These are phyloP conservation scores for Scolanthus callimorphus DNA, from an alignment of 92 coral and sea anemone genomes.

Conservation along the genomic window DNA sequence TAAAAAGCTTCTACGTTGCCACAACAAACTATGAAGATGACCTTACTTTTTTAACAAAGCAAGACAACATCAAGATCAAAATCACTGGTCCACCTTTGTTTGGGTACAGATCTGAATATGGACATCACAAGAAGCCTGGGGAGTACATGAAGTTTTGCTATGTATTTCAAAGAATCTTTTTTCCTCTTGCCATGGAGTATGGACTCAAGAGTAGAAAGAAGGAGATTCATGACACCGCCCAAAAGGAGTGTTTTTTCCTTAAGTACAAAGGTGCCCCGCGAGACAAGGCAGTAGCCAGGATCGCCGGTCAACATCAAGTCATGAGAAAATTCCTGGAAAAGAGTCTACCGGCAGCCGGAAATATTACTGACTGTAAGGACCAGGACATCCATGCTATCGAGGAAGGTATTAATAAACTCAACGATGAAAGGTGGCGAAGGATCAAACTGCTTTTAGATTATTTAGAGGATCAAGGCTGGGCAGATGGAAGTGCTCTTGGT, in stretches of 20 bases:
- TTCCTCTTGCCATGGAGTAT: slow-evolving; percentile 50
- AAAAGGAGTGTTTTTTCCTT: not conserved
- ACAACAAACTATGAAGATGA: not conserved
- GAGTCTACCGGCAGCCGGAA: not conserved
- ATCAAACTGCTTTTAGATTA: slow-evolving; percentile 31
- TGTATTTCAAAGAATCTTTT: slow-evolving; percentile 25
- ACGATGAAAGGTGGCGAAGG: slow-evolving; percentile 7
- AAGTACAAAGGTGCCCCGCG: not conserved
- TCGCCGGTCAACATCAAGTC: not conserved
- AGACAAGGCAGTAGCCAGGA: not conserved
- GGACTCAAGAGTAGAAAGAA: slow-evolving; percentile 22
- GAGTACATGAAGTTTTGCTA: slow-evolving; percentile 23
- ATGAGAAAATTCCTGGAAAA: not conserved
- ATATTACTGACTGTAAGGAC: not conserved
- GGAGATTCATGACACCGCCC: slow-evolving; percentile 12
- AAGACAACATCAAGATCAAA: not conserved
- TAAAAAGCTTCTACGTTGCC: not conserved
- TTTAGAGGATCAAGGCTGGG: no score
- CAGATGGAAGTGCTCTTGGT: slow-evolving; percentile 43
- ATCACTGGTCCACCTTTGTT: no score
- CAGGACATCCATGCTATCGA: not conserved
- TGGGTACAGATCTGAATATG: no score
- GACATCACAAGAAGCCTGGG: not conserved
- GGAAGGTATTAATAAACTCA: not conserved
- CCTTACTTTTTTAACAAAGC: not conserved